These are phyloP conservation scores for Siniperca undulata DNA, from an alignment of 2,797 vertebrate genomes.

Conservation along the genomic window DNA sequence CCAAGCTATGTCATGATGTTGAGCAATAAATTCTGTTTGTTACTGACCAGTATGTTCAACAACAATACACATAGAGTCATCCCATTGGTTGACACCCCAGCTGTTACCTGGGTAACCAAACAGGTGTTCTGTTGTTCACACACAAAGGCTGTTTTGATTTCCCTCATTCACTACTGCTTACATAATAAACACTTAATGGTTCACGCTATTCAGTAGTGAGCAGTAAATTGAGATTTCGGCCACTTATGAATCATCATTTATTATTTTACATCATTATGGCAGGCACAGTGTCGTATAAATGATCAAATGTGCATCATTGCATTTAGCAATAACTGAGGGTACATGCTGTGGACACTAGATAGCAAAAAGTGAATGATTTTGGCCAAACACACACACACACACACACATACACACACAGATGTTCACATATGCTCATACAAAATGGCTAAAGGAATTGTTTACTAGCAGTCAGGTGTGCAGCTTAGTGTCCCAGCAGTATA, in stretches of 20 bases:
- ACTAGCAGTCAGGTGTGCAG: not conserved
- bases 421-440: not conserved
- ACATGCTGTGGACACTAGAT: not conserved
- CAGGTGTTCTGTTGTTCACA: slow-evolving; percentile 58
- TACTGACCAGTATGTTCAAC: not conserved
- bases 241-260: not conserved
- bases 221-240: not conserved
- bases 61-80: not conserved
- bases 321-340: not conserved
- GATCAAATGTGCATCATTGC: not conserved
- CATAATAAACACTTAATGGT: not conserved
- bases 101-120: slow-evolving; percentile 69
- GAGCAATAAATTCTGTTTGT: not conserved
- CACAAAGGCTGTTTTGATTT: not conserved
- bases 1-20: not conserved
- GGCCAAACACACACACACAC: not conserved
- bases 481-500: not conserved
- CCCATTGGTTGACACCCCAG: not conserved
- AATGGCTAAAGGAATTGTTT: slow-evolving; percentile 11
- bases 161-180: not conserved
- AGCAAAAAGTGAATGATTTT: not conserved
- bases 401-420: not conserved
- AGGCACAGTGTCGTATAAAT: not conserved
- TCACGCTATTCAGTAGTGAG: not conserved
- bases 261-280: not conserved